Percentiles rank a stretch among this genome's conserved stretches.
These are phyloP conservation scores for Sinocyclocheilus maitianheensis DNA, from an alignment of 2,113 vertebrate genomes.

Conservation along the genomic window DNA sequence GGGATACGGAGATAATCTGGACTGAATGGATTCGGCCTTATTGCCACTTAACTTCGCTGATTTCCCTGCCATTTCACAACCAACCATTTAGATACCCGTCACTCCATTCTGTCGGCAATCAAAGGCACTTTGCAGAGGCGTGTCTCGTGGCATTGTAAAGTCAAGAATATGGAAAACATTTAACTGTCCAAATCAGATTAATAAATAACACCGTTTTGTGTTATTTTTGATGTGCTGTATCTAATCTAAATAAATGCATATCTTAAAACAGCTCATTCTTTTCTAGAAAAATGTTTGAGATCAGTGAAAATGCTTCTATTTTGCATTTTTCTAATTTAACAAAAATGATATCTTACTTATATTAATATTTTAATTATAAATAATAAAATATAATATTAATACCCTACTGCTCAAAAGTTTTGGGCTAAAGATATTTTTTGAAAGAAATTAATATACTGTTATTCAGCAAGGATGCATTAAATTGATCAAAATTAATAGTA, in stretches of 20 bases:
- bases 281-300: not conserved
- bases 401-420: too few relatives aligned
- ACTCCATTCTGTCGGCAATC: conserved; percentile 54
- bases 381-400: not conserved
- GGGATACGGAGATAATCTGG: conserved; percentile 3
- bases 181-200: not conserved
- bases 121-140: conserved; percentile 37
- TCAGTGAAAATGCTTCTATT: not conserved
- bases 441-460: not conserved
- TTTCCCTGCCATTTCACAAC: conserved; percentile 53
- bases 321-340: not conserved
- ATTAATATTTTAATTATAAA: not conserved
- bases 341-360: not conserved
- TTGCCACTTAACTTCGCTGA: not conserved
- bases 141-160: not conserved
- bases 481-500: not conserved
- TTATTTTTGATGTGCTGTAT: not conserved
- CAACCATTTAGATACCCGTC: conserved; percentile 64
- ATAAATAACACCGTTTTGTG: not conserved
- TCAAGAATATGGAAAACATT: not conserved
- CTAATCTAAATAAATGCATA: not conserved
- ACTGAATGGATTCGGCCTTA: conserved; percentile 39
- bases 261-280: not conserved
- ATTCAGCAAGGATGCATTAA: not conserved
- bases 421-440: too few relatives aligned